phyloP scores from a whole-genome alignment of 2,888 invertebrate species.

The Synergus itoensis region DNA sequence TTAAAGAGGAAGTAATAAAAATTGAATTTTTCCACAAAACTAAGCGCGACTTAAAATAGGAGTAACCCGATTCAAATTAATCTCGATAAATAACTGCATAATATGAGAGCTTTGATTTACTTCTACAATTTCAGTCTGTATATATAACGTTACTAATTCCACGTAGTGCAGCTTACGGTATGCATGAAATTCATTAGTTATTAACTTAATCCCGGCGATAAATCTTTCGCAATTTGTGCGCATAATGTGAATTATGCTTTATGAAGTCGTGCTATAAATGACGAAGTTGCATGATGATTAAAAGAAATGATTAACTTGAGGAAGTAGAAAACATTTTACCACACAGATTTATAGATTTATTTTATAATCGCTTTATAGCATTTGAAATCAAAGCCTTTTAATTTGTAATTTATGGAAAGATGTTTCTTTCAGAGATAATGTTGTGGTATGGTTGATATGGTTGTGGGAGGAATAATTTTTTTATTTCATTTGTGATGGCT shows the following conservation, averaged over 20 bases:
- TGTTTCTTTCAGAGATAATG: too few relatives aligned
- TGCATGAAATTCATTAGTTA: constrained; percentile 10
- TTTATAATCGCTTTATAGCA: background rate
- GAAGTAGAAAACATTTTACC: background rate
- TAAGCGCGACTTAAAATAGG: background rate
- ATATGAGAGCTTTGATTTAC: background rate
- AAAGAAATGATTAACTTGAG: background rate
- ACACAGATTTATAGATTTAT: background rate
- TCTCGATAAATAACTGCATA: background rate
- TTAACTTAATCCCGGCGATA: background rate
- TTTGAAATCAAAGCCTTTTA: too few relatives aligned
- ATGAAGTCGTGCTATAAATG: background rate
- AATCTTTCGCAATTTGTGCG: background rate
- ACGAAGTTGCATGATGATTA: background rate
- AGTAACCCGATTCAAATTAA: background rate
- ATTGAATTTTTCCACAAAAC: background rate
- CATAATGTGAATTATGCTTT: background rate
- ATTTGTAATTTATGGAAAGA: too few relatives aligned
- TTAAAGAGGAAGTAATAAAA: background rate
- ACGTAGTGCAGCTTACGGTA: background rate
- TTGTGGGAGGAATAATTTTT: background rate
- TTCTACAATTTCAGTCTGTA: constrained; percentile 7
- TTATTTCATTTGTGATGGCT: background rate
- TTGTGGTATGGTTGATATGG: too few relatives aligned
- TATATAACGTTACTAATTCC: constrained; percentile 27